Percentiles rank a stretch among this genome's conserved stretches.
These are phyloP conservation scores for Drosophila watanabei DNA, from an alignment of 1,140 invertebrate genomes.

Conservation along the genomic window DNA sequence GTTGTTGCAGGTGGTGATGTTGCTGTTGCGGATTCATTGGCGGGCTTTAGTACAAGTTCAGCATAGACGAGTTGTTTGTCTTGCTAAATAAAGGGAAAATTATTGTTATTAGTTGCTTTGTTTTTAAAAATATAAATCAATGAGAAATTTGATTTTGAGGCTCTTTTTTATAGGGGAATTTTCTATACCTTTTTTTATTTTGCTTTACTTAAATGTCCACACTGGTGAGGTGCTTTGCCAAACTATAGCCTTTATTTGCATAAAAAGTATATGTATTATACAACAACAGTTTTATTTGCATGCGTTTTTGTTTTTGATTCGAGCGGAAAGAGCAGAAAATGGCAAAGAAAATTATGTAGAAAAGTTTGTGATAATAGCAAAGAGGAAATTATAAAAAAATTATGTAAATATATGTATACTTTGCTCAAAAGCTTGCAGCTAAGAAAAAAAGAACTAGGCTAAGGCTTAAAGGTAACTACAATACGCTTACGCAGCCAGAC, in stretches of 20 bases:
- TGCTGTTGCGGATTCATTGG: slow-evolving; percentile 77
- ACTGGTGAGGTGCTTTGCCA: slow-evolving; percentile 82
- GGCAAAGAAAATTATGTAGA: slow-evolving; percentile 55
- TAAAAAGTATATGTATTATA: slow-evolving; percentile 49
- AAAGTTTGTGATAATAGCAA: slow-evolving; percentile 47
- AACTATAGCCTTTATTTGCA: slow-evolving; percentile 76
- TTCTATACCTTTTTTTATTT: slow-evolving; percentile 59
- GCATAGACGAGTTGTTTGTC: slow-evolving; percentile 88
- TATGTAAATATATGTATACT: slow-evolving; percentile 23
- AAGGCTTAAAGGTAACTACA: slow-evolving; percentile 52
- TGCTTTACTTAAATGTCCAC: slow-evolving; percentile 81
- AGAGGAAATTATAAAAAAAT: slow-evolving; percentile 42
- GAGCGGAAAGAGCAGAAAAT: slow-evolving; percentile 58
- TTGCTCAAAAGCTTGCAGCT: slow-evolving; percentile 48
- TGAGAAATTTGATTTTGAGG: neutral
- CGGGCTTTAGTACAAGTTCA: slow-evolving; percentile 87
- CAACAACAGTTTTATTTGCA: slow-evolving; percentile 52
- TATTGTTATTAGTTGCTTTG: slow-evolving; percentile 6
- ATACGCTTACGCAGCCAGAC: slow-evolving; percentile 29
- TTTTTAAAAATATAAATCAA: neutral
- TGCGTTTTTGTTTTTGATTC: slow-evolving; percentile 35
- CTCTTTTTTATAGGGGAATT: slow-evolving; percentile 30
- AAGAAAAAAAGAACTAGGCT: slow-evolving; percentile 51
- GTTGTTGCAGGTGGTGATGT: slow-evolving; percentile 77
- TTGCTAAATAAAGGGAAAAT: slow-evolving; percentile 43